Evolutionary conservation across 2,113 vertebrate genomes (phyloP).

Genomic region (Antechinus flavipes): DNA sequence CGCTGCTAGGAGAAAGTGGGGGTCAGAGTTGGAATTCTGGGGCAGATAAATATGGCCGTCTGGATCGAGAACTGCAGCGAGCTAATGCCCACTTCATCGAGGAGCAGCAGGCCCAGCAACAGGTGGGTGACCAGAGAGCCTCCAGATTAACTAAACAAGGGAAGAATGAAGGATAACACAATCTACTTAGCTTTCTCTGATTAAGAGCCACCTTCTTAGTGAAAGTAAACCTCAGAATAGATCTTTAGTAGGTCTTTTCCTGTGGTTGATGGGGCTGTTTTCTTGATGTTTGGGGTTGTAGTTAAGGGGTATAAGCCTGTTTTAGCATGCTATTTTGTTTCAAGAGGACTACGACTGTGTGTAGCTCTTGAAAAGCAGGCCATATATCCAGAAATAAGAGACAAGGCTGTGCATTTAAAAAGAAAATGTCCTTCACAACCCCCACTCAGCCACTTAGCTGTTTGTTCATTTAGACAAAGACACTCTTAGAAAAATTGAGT

Average conservation of each 20-base stretch:
- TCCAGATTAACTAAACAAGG: fast-evolving
- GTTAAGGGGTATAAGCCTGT: background rate
- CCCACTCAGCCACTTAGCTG: background rate
- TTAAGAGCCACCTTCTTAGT: background rate
- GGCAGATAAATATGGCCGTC: constrained; percentile 88
- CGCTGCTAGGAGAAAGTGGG: constrained; percentile 87
- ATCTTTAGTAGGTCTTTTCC: background rate
- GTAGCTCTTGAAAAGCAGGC: constrained; percentile 10
- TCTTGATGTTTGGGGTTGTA: background rate
- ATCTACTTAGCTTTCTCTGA: background rate
- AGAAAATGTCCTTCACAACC: background rate
- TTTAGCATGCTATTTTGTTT: background rate
- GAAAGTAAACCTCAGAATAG: background rate
- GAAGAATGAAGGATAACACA: background rate
- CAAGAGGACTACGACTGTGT: background rate
- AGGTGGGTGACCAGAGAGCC: constrained; percentile 84
- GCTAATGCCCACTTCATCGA: constrained; percentile 96
- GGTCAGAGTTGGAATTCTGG: constrained; percentile 89
- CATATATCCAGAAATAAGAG: background rate
- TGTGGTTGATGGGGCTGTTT: background rate
- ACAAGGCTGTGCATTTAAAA: constrained; percentile 33
- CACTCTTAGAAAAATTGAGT: constrained; percentile 51
- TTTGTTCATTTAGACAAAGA: constrained; percentile 49
- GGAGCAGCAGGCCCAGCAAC: constrained; percentile 95
- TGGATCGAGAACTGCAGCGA: constrained; percentile 91